Evolutionary conservation across 2,113 vertebrate genomes (phyloP).

Genomic region (Clupea harengus): DNA sequence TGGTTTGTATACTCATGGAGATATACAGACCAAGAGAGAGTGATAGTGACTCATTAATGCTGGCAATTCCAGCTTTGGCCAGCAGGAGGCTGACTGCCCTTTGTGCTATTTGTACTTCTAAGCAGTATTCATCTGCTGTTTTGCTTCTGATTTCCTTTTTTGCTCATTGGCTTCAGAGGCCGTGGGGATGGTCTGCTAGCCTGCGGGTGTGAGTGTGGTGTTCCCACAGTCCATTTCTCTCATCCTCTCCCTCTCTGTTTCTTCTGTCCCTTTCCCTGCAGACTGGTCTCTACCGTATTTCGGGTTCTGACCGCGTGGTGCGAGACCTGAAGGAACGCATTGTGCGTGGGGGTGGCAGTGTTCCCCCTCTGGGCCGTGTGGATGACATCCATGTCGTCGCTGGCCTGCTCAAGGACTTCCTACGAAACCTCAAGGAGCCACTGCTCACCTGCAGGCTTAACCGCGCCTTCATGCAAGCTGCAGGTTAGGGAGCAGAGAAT

Average conservation of each 20-base stretch:
- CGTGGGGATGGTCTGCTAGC: not conserved
- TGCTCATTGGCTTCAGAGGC: not conserved
- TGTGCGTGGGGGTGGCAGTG: constrained; percentile 70
- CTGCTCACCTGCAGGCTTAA: constrained; percentile 88
- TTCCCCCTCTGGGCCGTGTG: constrained; percentile 83
- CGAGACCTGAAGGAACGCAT: constrained; percentile 89
- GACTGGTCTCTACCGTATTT: constrained; percentile 82
- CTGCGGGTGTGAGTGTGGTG: not conserved
- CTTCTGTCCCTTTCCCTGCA: not conserved
- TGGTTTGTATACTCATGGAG: not conserved
- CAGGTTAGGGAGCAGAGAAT: constrained; percentile 68
- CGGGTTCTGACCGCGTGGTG: constrained; percentile 83
- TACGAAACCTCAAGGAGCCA: constrained; percentile 86
- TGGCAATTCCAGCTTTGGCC: not conserved
- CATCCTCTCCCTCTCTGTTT: not conserved
- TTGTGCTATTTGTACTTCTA: not conserved
- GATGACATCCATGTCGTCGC: constrained; percentile 86
- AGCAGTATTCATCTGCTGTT: not conserved
- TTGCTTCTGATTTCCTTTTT: not conserved
- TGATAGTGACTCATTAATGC: not conserved
- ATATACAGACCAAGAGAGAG: not conserved
- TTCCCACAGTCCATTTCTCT: not conserved
- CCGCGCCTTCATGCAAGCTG: constrained; percentile 84
- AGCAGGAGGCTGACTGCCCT: not conserved
- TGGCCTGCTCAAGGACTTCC: constrained; percentile 87